Evolutionary conservation across 2,113 vertebrate genomes (phyloP), one percentile per base, ranked within the genome.

Genomic region (Carollia perspicillata): DNA sequence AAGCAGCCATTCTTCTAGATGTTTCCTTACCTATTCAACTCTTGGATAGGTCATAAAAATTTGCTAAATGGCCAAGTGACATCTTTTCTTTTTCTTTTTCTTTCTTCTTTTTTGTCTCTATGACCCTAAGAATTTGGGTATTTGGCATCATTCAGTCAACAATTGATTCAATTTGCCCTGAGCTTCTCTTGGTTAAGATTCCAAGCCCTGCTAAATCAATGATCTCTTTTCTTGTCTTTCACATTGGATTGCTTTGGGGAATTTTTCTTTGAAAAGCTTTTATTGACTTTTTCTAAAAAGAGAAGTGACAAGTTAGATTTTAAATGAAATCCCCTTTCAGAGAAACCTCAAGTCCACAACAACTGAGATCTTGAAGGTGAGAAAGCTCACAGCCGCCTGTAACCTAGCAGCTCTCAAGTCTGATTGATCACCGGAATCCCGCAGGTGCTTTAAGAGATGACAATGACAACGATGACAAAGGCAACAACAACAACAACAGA

Each of bases 221-320:
- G 78, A 87, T 79, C 81, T 85, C 71, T 95, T 96, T 89, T 97
- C 81, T 96, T 89, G 60, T 78, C 53, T 96, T 42, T 93, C 84
- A 84, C 86, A 89, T 93, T 94, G 37, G 66, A 89, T 91, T 65
- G 88, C 89, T 90, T 89, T 74, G 90, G 95, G 94, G 94, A 88
- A 91, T 90, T 94, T 96, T 93, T 78, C 90, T 89, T 95, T 95
- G 85, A 95, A 96, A 97, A 96, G 94, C 51, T 91, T 93, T 69
- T 96, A 97, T 96, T 94, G 91, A 96, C 91, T 96, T 94, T 95
- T 90, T 71, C 60, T 85, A 78, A 78, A 95, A 95, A 84, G 90
- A 92, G 58, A 95, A 74, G 55, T 10, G 78, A 74, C 93, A 85
- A 5, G 1, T 93, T 88, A 78, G 68, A 84, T 85, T 97, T 72